These are phyloP conservation scores for Etheostoma perlongum DNA, from an alignment of 2,797 vertebrate genomes.

Conservation along the genomic window DNA sequence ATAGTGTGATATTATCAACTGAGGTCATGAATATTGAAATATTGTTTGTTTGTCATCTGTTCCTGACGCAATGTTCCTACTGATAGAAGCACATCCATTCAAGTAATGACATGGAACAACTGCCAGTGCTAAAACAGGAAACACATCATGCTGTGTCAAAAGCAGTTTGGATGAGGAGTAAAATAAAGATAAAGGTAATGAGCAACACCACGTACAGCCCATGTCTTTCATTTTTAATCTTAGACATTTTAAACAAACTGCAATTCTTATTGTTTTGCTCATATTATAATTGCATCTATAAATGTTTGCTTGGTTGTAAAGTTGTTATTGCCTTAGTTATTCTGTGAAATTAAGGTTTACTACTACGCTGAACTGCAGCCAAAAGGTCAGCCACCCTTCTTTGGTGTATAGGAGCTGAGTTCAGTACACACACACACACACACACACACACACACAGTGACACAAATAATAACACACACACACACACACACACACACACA, in stretches of 20 bases:
- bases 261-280: constrained; percentile 1
- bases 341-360: background rate
- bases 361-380: constrained; percentile 14
- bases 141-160: constrained; percentile 14
- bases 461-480: too few relatives aligned
- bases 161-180: constrained; percentile 6
- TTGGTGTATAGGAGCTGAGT: background rate
- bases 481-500: background rate
- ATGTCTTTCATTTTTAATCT: background rate
- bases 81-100: constrained; percentile 39
- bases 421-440: constrained; percentile 9
- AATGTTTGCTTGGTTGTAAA: constrained; percentile 10
- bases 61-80: constrained; percentile 35
- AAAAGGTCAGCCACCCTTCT: background rate
- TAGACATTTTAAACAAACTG: background rate
- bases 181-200: background rate
- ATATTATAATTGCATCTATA: background rate
- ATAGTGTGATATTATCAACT: background rate
- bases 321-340: constrained; percentile 35
- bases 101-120: constrained; percentile 45
- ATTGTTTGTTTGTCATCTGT: constrained; percentile 41
- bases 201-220: background rate
- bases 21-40: constrained; percentile 10
- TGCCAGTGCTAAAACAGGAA: constrained; percentile 32
- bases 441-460: background rate